Evolutionary conservation across 2,113 vertebrate species (phyloP).

Genomic region (Chiloscyllium plagiosum): DNA sequence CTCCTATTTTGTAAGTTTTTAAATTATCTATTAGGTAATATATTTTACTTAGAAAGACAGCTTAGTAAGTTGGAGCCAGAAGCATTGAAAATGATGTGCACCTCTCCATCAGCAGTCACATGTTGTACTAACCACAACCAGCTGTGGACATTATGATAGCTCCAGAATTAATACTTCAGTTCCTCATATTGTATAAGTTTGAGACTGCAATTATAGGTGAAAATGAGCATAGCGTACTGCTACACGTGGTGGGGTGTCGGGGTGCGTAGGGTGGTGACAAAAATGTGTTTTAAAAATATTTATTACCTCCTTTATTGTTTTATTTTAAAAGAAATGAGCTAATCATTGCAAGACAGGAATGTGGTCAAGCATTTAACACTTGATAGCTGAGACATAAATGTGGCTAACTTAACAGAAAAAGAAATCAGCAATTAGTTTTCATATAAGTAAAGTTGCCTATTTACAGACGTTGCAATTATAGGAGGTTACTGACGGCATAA

Average conservation of each 20-base stretch:
- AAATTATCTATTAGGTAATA: not conserved
- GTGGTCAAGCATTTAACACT: not conserved
- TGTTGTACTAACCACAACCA: conserved; percentile 18
- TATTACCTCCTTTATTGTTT: not conserved
- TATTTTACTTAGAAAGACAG: not conserved
- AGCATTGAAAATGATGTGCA: conserved; percentile 19
- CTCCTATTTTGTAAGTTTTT: too few species aligned
- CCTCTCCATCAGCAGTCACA: not conserved
- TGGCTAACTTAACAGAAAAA: not conserved
- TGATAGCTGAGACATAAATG: not conserved
- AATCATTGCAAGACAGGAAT: not conserved
- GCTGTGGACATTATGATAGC: not conserved
- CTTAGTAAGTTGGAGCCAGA: conserved; percentile 20
- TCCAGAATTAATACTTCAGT: conserved; percentile 10
- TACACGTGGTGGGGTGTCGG: not conserved
- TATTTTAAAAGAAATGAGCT: not conserved
- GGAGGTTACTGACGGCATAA: not conserved
- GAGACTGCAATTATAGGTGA: not conserved
- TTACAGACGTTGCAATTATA: not conserved
- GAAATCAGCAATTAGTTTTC: not conserved
- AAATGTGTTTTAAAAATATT: not conserved
- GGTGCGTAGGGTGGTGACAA: not conserved
- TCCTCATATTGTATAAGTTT: not conserved
- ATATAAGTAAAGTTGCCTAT: not conserved
- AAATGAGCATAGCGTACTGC: not conserved